Base-by-base conservation (phyloP, 2,888 invertebrate genomes). In the Noctua janthe region DNA sequence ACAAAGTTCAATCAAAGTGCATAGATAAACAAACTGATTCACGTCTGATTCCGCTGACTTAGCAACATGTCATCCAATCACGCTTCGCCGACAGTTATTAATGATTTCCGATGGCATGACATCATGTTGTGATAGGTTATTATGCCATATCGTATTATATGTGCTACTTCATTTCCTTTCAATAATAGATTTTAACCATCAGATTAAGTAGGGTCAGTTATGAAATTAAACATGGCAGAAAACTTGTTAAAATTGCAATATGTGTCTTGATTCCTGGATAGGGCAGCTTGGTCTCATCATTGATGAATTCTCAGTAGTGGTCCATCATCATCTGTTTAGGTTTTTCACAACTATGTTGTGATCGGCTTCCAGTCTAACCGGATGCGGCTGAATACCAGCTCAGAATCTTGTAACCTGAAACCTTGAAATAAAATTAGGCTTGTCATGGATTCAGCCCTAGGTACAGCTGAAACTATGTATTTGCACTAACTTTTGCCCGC, bases 21-120 rank as follows among this genome's bases (percentile, higher is more conserved):
- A 83, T 69, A 10, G 71, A 80, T 71, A 86, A 80, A 73, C 69
- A 88, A 75, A 85, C 79, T 88, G 88, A 88, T 82, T 88, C 89
- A 88, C 62, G 51, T 29, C 43, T 49, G 43, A 78, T 86, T 77
- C 82, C 49, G 89, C 87, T 89, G 78, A 88, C 87, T 76, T 71
- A 78, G 85, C 83, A 82, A 78, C 74, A 43, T 70, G 74, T 77
- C 84, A 77, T 54, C 56, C 70, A 73, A 72, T 70, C 71, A 13
- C 51, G 75, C 86, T 67, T 47, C 10, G 62, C 54, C 43, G 83
- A 71, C 79, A 74, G 74, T 81, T 81, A 87, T 87, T 84, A 77
- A 86, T 87, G 81, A 81, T 84, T 86, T 87, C 86, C 81, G 86
- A 86, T 84, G 43, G 47, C 59, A 73, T 86, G 86, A 86, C 81